These are phyloP conservation scores for Lepidurus apus DNA, from an alignment of 1,140 invertebrate genomes.

Conservation along the genomic window DNA sequence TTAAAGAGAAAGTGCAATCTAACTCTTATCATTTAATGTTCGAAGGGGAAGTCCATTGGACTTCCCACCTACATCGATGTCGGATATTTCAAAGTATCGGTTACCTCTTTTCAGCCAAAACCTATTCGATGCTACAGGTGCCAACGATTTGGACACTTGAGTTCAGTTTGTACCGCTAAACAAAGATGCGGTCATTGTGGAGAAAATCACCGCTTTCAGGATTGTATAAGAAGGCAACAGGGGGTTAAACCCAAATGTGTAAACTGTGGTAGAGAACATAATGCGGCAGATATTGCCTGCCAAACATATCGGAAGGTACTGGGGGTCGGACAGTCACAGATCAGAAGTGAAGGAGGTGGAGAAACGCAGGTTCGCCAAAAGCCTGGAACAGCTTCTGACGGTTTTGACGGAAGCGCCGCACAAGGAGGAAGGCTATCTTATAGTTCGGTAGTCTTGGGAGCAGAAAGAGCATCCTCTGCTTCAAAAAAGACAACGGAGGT, in stretches of 20 bases:
- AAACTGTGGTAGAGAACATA: not conserved
- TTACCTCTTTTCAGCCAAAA: not conserved
- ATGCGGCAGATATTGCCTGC: not conserved
- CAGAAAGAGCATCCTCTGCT: not conserved
- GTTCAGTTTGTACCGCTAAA: not conserved
- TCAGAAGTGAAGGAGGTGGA: not conserved
- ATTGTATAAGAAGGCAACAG: not conserved
- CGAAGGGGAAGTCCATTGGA: not conserved
- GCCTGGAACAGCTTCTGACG: not conserved
- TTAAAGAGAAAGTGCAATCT: not conserved
- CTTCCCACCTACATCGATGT: not conserved
- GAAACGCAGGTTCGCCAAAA: not conserved
- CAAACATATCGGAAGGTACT: not conserved
- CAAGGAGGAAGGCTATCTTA: not conserved
- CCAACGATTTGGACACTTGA: not conserved
- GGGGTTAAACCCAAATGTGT: not conserved
- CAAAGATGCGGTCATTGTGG: not conserved
- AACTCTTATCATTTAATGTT: not conserved
- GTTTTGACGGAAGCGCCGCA: not conserved
- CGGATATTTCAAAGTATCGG: not conserved
- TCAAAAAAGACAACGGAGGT: not conserved
- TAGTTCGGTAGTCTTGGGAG: not conserved
- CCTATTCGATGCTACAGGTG: not conserved
- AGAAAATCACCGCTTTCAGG: not conserved
- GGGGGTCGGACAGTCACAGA: not conserved